A percentile compares a stretch with the other conserved stretches of the same genome.
Conservation (phyloP, 1,140 invertebrate species). For the Eupeodes corollae region DNA sequence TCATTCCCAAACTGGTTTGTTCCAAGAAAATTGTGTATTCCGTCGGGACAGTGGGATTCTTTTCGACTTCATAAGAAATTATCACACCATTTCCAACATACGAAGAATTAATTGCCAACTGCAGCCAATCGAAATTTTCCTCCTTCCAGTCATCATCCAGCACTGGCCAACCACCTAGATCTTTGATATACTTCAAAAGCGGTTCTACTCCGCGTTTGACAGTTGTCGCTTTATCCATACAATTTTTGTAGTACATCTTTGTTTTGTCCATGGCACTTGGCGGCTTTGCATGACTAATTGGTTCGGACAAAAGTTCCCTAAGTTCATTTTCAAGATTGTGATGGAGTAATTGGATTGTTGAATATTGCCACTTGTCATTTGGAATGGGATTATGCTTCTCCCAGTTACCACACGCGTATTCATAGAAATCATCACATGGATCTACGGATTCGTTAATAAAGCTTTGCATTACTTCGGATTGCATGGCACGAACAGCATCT, state of each 20-base stretch:
- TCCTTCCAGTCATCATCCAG: neutral
- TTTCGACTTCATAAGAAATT: conserved; percentile 44
- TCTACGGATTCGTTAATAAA: conserved; percentile 31
- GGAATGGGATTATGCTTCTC: neutral
- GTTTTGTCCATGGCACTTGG: neutral
- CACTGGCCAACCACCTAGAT: neutral
- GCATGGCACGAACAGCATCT: no score
- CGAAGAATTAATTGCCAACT: conserved; percentile 41
- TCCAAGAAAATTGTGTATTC: conserved; percentile 80
- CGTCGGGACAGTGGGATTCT: conserved; percentile 80
- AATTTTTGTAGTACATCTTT: neutral
- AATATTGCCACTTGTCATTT: neutral
- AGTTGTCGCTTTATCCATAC: neutral
- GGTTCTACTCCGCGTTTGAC: neutral
- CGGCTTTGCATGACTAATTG: neutral
- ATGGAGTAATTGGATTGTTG: neutral
- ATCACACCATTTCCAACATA: conserved; percentile 47
- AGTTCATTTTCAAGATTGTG: neutral
- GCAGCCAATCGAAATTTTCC: neutral
- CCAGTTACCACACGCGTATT: conserved; percentile 48
- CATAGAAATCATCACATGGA: conserved; percentile 62
- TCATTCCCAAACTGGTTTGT: conserved; percentile 75
- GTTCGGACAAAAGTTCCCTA: neutral
- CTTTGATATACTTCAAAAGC: neutral
- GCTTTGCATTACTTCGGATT: no score